Evolutionary conservation across 2,113 vertebrate genomes (phyloP).

Genomic region (Tetrao urogallus): DNA sequence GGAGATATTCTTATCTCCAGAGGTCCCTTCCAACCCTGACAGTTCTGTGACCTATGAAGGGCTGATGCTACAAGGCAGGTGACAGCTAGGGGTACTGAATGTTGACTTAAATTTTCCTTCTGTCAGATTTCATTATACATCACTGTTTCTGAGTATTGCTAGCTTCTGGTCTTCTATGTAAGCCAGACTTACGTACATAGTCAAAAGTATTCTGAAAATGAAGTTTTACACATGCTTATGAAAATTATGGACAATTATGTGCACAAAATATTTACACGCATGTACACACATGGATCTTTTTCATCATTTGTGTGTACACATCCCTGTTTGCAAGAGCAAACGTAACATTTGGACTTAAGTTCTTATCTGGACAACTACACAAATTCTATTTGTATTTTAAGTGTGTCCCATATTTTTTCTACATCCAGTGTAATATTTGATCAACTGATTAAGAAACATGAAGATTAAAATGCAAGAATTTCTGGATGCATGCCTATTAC

Average conservation of each 20-base stretch:
- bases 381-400: slow-evolving; percentile 42
- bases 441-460: slow-evolving; percentile 48
- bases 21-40: no score
- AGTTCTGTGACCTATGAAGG: not conserved
- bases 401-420: slow-evolving; percentile 11
- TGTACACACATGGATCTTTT: not conserved
- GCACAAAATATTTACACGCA: not conserved
- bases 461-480: slow-evolving; percentile 57
- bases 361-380: slow-evolving; percentile 46
- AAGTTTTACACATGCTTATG: not conserved
- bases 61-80: not conserved
- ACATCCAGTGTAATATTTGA: slow-evolving; percentile 23
- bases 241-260: not conserved
- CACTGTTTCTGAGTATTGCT: not conserved
- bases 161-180: not conserved
- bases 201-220: not conserved
- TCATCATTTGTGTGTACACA: not conserved
- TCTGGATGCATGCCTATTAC: slow-evolving; percentile 32
- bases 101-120: not conserved
- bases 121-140: not conserved
- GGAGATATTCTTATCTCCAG: no score
- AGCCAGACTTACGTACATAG: not conserved
- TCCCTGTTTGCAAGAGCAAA: not conserved
- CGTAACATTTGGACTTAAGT: slow-evolving; percentile 42
- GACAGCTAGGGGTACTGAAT: not conserved